Base-by-base conservation (phyloP, 30 jellyfish, hydroid and myxozoan genomes). In the Turritopsis rubra region DNA sequence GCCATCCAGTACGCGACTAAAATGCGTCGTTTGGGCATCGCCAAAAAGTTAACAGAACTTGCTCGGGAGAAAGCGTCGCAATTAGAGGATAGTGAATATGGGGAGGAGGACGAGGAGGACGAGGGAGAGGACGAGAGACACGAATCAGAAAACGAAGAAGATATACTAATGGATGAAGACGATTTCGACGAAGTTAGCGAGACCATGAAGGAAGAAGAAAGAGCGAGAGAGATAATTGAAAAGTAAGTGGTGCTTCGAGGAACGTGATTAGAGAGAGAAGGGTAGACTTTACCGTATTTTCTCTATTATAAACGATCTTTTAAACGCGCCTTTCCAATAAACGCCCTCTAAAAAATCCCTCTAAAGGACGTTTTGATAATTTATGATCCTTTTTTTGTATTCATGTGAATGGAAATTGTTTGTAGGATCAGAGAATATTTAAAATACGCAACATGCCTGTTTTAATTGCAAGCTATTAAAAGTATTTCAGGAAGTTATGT, bases 1-100 rank as follows among this genome's bases (percentile, higher is more conserved):
- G 98, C 98, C 1, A 91, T 91, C 65, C 98, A 91, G 71, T 91
- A 91, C 73, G 98, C 98, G 20, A 87, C 95, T 28, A 85, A 66
- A 54, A 87, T 91, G 98, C 81, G 91, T 27, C 81, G 84, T 53
- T 84, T 91, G 95, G 80, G 81, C 23, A 73, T 91, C 16, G 98
- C 98, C 18, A 86, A 81, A 65, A 68, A 87, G 41, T 90, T 91
- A 1, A 92, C 76, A 16, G 96, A 91, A 16, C 73, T 91, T 27
- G 98, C 98, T 8, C 91, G 87, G 26, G 73, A 78, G 52, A 87
- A 85, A 29, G 96, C 96, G 7, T 79, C 72, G 19, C 93, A 84
- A 52, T 89, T 83, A 25, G 95, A 87, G 16, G 90, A 80, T 18
- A 54, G 21, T 52, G 60, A 27, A 79, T n/a, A 24, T 19, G 54